phyloP scores from a whole-genome alignment of 2,888 invertebrate genomes.

The Chloromyia formosa region DNA sequence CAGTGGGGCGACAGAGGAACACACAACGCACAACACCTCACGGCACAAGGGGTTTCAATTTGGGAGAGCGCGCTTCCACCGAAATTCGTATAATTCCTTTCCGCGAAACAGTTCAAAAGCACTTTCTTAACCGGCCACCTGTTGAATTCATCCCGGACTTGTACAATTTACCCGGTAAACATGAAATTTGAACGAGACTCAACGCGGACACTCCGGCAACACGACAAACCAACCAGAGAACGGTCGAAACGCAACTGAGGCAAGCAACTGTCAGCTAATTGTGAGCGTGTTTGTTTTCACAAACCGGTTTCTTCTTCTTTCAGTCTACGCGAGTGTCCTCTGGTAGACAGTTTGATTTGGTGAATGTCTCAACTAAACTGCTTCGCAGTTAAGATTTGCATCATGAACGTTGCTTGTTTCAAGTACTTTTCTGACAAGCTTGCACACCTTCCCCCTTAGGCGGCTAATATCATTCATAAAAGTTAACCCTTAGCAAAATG shows the following conservation, averaged over 20 bases:
- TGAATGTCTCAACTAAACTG: not conserved
- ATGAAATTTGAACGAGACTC: not conserved
- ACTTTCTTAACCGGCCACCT: slow-evolving; percentile 1
- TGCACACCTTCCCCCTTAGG: too few relatives aligned
- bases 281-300: slow-evolving; percentile 32
- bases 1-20: too few relatives aligned
- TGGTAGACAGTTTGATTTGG: not conserved
- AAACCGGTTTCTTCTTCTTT: slow-evolving; percentile 26
- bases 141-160: slow-evolving; percentile 18
- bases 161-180: slow-evolving; percentile 6
- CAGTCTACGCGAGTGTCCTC: not conserved
- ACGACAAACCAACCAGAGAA: not conserved
- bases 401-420: too few relatives aligned
- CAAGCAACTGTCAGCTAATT: slow-evolving; percentile 15
- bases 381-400: slow-evolving; percentile 8
- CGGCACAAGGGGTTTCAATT: too few relatives aligned
- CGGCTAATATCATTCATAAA: too few relatives aligned
- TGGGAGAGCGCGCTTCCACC: too few relatives aligned
- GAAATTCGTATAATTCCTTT: too few relatives aligned
- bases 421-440: too few relatives aligned
- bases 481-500: too few relatives aligned
- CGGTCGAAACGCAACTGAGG: slow-evolving; percentile 21
- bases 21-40: too few relatives aligned
- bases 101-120: too few relatives aligned
- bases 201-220: too few relatives aligned